Base-by-base conservation (phyloP, 2,113 vertebrate species). In the Nothocercus nigrocapillus region DNA sequence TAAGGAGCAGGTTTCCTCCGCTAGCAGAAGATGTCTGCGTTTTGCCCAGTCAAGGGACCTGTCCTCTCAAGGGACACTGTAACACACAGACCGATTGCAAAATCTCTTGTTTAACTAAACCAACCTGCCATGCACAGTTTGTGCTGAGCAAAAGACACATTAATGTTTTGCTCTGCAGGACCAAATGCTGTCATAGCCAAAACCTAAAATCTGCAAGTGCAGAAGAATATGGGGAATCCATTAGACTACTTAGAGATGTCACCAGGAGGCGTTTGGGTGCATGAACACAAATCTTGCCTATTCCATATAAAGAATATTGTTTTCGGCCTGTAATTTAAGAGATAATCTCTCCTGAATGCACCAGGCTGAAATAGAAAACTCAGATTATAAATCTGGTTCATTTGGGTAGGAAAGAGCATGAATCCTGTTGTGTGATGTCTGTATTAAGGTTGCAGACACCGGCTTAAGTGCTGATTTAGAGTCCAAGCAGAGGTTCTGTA, bases 401-500 rank as follows among this genome's bases (percentile, higher is more conserved):
- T 67, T 11, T n/a, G 22, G 22, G 34, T 47, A 77, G 27, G 32
- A 82, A 79, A 58, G 15, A 5, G 20, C 47, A 47, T 2, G 5
- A 84, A 79, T 68, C 17, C 30, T 81, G 56, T 40, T 2, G 2
- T 76, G 30, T 7, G 10, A 11, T 49, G n/a, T 32, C 24, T 6
- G 13, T 18, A 21, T 69, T 47, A 49, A 45, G 32, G 13, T 25
- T 47, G 28, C 42, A 68, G 32, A 68, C 42, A n/a, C 13, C 11
- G 32, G 44, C 40, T 66, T 44, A 76, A 44, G 11, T 80, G n/a
- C 38, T 25, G n/a, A 62, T 45, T 70, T 27, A 77, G 54, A 87
- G 40, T 22, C 18, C 15, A 78, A 0, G n/a, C 0, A 15, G 18
- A 13, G 13, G 14, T 32, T 42, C 76, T 68, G 4, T 40, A 53